phyloP scores from a whole-genome alignment of 2,113 vertebrate species.

The Melierax canorus region DNA sequence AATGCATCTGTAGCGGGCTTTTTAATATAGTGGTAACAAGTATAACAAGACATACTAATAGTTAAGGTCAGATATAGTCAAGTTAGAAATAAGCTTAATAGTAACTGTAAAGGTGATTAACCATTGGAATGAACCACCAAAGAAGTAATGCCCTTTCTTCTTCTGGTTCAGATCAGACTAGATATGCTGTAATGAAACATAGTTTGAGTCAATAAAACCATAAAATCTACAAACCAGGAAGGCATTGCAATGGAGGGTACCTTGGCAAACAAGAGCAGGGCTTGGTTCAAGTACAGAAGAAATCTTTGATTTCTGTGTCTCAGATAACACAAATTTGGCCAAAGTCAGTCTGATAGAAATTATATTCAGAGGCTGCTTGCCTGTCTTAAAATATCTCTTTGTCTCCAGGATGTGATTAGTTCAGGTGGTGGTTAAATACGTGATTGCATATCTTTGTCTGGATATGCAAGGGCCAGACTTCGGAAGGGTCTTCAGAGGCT shows the following conservation, averaged over 20 bases:
- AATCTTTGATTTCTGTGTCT: neutral
- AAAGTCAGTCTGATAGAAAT: neutral
- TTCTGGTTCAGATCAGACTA: neutral
- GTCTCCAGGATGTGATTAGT: neutral
- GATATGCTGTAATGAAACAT: neutral
- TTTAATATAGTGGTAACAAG: neutral
- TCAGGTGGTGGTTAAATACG: neutral
- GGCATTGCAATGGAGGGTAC: neutral
- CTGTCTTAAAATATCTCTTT: neutral
- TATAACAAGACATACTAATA: neutral
- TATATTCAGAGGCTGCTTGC: neutral
- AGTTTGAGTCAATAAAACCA: neutral
- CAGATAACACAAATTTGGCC: neutral
- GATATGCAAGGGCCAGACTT: neutral
- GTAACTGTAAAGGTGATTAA: neutral
- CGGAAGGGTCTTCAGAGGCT: neutral
- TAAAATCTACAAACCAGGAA: neutral
- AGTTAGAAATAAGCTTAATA: neutral
- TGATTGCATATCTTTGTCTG: neutral
- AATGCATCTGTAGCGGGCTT: neutral
- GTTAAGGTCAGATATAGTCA: neutral
- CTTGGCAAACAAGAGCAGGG: neutral
- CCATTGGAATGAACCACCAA: neutral
- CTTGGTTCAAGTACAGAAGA: neutral
- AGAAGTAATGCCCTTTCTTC: neutral